These are phyloP conservation scores for Gallinago paraguaiae DNA, from an alignment of 2,113 vertebrate species.

Conservation along the genomic window DNA sequence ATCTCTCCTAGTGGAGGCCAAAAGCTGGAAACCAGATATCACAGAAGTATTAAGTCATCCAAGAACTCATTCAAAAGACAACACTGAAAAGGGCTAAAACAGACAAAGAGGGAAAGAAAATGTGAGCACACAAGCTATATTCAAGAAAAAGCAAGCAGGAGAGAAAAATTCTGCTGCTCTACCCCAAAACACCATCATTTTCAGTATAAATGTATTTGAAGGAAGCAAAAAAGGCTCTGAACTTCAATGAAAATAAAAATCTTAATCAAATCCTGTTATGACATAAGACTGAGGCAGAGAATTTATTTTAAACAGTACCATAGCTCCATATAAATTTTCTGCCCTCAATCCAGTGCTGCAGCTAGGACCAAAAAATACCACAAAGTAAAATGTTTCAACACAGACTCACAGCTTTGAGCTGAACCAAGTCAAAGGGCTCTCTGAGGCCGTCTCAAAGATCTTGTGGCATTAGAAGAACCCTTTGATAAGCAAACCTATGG, in stretches of 20 bases:
- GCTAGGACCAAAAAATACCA: background rate
- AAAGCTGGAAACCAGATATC: constrained; percentile 73
- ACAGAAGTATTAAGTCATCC: background rate
- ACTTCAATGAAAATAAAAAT: background rate
- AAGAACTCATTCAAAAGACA: background rate
- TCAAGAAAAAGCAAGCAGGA: background rate
- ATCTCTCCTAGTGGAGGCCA: constrained; percentile 90
- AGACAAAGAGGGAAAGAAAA: background rate
- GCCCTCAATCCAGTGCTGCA: background rate
- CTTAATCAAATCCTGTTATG: background rate
- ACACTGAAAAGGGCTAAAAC: background rate
- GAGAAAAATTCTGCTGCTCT: background rate
- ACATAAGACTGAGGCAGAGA: background rate
- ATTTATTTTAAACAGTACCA: background rate
- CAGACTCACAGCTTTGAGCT: background rate
- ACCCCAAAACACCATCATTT: background rate
- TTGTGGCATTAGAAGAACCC: background rate
- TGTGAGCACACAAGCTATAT: fast-evolving
- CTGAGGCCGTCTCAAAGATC: background rate
- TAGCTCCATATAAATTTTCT: background rate
- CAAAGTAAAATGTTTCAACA: background rate
- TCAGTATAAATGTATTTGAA: background rate
- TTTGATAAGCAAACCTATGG: background rate
- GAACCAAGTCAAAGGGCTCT: background rate
- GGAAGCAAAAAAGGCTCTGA: background rate